Percentiles rank a stretch among this genome's conserved stretches.
Conservation (phyloP, 2,888 invertebrate genomes). For the Lomographa bimaculata region DNA sequence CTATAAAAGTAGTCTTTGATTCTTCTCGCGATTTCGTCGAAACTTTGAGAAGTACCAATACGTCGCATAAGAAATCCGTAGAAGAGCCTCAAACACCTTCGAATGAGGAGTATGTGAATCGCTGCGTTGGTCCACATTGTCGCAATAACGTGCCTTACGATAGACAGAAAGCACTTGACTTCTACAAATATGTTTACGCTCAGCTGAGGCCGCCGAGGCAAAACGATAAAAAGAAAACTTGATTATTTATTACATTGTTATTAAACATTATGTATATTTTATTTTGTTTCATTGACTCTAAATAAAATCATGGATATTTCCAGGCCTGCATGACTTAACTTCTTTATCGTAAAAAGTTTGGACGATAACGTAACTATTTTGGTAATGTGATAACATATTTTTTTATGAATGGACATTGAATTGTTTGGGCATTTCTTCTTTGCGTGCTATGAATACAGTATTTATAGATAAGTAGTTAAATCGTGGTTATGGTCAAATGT, state of each 20-base stretch:
- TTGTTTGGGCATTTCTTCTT: too few species aligned
- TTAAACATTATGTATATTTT: constrained; percentile 34
- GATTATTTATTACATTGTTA: constrained; percentile 32
- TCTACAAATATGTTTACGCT: constrained; percentile 78
- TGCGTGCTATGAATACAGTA: background rate
- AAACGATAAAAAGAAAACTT: constrained; percentile 49
- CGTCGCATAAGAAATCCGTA: constrained; percentile 45
- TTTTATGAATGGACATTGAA: background rate
- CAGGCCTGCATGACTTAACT: too few species aligned
- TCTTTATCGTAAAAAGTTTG: background rate
- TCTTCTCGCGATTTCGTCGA: constrained; percentile 74
- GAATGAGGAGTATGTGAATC: constrained; percentile 57
- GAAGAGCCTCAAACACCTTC: constrained; percentile 46
- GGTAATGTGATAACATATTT: background rate
- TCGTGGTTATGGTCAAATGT: too few species aligned
- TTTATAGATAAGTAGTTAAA: background rate
- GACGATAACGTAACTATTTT: background rate
- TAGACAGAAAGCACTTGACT: constrained; percentile 73
- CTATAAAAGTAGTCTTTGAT: constrained; percentile 73
- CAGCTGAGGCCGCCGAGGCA: constrained; percentile 65
- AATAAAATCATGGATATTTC: too few species aligned
- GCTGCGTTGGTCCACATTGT: constrained; percentile 62
- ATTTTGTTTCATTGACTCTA: constrained; percentile 31
- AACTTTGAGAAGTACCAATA: constrained; percentile 63
- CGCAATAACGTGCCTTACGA: constrained; percentile 65